phyloP scores from a whole-genome alignment of 2,888 invertebrate species.

The Ellobium chinense region DNA sequence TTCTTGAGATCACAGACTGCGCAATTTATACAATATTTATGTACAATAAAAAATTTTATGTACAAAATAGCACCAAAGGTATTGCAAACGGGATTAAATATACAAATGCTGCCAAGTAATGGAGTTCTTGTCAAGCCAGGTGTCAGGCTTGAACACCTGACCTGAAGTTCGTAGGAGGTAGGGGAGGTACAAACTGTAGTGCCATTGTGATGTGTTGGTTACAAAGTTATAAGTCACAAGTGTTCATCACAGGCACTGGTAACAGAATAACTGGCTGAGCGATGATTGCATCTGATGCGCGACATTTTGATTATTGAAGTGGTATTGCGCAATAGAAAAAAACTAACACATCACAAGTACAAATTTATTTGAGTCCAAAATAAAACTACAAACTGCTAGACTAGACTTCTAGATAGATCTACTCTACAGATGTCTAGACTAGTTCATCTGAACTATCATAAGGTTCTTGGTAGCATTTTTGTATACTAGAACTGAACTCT shows the following conservation, averaged over 20 bases:
- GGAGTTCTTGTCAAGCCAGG: constrained; percentile 4
- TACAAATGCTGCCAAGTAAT: constrained; percentile 21
- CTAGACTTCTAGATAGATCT: no score
- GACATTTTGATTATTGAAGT: constrained; percentile 17
- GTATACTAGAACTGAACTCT: background rate
- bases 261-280: background rate
- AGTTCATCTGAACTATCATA: no score
- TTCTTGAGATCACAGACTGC: background rate
- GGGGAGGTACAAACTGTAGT: background rate
- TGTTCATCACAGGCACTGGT: constrained; percentile 5
- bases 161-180: constrained; percentile 25
- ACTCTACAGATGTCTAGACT: no score
- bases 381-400: no score
- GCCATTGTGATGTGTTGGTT: constrained; percentile 6
- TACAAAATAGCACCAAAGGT: constrained; percentile 25
- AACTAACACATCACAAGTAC: no score
- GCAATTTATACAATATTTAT: constrained; percentile 1
- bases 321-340: background rate
- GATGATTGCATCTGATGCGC: constrained; percentile 12
- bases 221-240: background rate
- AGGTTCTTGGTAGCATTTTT: background rate
- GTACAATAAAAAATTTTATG: constrained; percentile 2
- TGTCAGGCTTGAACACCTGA: background rate
- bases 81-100: background rate
- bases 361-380: no score